Evolutionary conservation across 2,888 invertebrate species (phyloP), one percentile per base, ranked within the genome.

Genomic region (Hyposoter didymator): DNA sequence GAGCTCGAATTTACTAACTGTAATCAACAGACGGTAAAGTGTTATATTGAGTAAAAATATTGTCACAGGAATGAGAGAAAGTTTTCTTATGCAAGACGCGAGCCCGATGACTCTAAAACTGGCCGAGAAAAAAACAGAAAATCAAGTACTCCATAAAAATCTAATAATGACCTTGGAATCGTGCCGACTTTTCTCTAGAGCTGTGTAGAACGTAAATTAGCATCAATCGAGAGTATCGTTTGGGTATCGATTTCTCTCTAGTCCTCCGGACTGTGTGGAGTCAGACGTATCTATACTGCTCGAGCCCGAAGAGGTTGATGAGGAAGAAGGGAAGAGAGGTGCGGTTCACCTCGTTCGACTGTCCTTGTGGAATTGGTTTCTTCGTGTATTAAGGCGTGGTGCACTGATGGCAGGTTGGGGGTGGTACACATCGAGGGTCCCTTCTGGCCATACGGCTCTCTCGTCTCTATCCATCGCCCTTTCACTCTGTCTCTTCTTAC

Each of bases 311-410:
- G 69, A 78, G 69, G 69, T 55, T 59, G 69, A 78, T 59, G 78
- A 69, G 55, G 66, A 66, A 49, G 66, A 52, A 69, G 78, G 64
- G 66, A 55, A 79, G 45, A 59, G 74, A 74, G 83, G 84, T 81
- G 84, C 80, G 85, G 85, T 86, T 86, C 83, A 78, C 85, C 84
- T 81, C 85, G 80, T 81, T 78, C 81, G 67, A 84, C 85, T 81
- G 85, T 86, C 85, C 80, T 86, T 78, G 85, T 74, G 81, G 84
- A 92, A 92, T 91, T 91, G 91, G 91, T 91, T 92, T 91, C 92
- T 92, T 92, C 92, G 90, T 88, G 90, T 90, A 89, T 90, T 87
- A 88, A 81, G 81, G 81, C 74, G 75, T 69, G 75, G 67, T 81
- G 81, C 28, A 49, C 39, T 47, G 64, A 49, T 55, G 88, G 84